Conservation (phyloP, 2,797 vertebrate species). For the Phataginus tetradactyla region DNA sequence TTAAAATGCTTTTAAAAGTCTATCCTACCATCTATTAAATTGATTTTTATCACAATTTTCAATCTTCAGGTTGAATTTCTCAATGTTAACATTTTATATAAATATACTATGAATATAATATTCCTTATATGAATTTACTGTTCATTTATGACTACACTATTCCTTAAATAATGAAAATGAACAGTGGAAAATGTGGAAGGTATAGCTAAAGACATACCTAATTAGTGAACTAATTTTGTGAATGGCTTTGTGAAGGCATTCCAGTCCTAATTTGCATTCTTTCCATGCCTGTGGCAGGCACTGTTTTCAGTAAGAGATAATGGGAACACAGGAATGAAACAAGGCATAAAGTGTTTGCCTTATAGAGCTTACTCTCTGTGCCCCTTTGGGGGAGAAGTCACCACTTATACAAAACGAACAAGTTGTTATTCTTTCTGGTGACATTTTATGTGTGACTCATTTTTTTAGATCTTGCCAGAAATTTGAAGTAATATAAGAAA, state of each 20-base stretch:
- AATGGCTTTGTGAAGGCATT: background rate
- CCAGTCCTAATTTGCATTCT: background rate
- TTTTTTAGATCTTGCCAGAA: background rate
- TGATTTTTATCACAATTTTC: constrained; percentile 11
- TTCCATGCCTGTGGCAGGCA: background rate
- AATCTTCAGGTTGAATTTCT: background rate
- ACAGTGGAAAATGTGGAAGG: background rate
- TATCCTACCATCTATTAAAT: background rate
- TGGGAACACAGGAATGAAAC: background rate
- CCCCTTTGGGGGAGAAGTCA: background rate
- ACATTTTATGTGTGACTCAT: background rate
- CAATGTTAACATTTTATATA: background rate
- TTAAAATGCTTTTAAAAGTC: background rate
- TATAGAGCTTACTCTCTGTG: background rate
- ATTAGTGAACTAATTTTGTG: background rate
- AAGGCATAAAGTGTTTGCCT: background rate
- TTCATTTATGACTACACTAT: background rate
- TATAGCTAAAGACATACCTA: background rate
- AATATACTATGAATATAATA: background rate
- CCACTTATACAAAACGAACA: background rate
- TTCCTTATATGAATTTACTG: background rate
- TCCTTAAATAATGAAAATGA: background rate
- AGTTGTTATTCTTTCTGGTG: background rate
- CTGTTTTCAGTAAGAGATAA: background rate
- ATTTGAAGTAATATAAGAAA: constrained; percentile 36